phyloP scores from a whole-genome alignment of 1,140 invertebrate genomes.

The Caenorhabditis briggsae region DNA sequence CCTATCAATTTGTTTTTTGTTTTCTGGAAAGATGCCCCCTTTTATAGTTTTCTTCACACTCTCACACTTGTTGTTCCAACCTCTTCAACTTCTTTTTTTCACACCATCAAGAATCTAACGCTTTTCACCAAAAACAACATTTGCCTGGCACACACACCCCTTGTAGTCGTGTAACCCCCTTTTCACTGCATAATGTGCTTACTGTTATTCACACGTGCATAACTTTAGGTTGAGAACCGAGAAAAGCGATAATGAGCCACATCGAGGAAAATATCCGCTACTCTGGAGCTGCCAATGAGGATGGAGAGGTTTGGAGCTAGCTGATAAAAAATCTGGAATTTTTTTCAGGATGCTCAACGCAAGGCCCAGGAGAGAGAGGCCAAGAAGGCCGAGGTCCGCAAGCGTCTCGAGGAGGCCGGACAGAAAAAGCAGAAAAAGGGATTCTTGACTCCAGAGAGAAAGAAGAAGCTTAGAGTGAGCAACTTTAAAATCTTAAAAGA shows the following conservation, averaged over 20 bases:
- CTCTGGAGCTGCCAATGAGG: conserved; percentile 66
- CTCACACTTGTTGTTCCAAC: neutral
- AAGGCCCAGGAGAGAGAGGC: conserved; percentile 68
- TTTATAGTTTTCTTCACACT: neutral
- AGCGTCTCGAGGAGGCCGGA: conserved; percentile 72
- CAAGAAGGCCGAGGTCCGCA: conserved; percentile 72
- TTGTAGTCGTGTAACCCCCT: conserved; percentile 32
- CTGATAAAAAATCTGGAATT: no score
- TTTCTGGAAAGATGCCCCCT: neutral
- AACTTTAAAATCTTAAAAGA: conserved; percentile 61
- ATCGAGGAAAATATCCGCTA: conserved; percentile 67
- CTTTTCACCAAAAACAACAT: conserved; percentile 24
- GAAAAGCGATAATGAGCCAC: conserved; percentile 1
- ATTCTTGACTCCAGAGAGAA: conserved; percentile 71
- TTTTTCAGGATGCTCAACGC: conserved; percentile 67
- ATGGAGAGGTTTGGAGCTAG: conserved; percentile 49
- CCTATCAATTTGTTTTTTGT: conserved; percentile 41
- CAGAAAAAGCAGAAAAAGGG: conserved; percentile 74
- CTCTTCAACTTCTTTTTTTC: neutral
- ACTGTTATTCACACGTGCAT: neutral
- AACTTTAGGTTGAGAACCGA: neutral
- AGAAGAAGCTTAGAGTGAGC: conserved; percentile 78
- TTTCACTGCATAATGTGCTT: neutral
- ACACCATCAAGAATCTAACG: conserved; percentile 26
- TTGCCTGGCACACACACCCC: conserved; percentile 37